Evolutionary conservation across 2,113 vertebrate species (phyloP).

Genomic region (Myotis lucifugus): DNA sequence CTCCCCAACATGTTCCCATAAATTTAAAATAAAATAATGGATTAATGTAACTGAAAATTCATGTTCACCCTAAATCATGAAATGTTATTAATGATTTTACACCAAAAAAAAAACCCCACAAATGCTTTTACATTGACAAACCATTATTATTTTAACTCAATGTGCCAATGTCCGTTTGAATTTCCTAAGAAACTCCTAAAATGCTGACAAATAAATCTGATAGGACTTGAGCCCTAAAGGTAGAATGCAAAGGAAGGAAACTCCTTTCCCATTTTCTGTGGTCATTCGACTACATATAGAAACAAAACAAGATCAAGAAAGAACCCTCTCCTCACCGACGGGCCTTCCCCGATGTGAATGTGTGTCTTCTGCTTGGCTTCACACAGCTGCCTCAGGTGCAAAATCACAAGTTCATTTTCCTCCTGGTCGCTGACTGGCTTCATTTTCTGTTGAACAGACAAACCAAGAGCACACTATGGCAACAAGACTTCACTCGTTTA

Average conservation of each 20-base stretch:
- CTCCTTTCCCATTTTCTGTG: background rate
- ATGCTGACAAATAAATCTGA: background rate
- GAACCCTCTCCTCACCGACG: slow-evolving; percentile 84
- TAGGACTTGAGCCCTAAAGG: background rate
- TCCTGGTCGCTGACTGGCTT: slow-evolving; percentile 95
- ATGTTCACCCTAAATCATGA: background rate
- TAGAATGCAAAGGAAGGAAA: background rate
- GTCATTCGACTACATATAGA: background rate
- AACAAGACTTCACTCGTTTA: background rate
- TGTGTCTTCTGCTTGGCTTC: slow-evolving; percentile 95
- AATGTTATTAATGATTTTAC: background rate
- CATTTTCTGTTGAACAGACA: slow-evolving; percentile 88
- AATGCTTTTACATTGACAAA: background rate
- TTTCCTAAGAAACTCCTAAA: background rate
- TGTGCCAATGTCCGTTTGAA: background rate
- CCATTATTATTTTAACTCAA: background rate
- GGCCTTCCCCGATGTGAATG: slow-evolving; percentile 92
- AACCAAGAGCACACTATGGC: background rate
- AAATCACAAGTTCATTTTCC: slow-evolving; percentile 97
- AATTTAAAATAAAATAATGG: background rate
- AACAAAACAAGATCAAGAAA: background rate
- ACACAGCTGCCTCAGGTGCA: slow-evolving; percentile 94
- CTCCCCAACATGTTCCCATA: background rate
- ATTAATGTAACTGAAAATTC: background rate
- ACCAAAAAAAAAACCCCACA: background rate